Percentiles rank a stretch among this genome's conserved stretches.
Conservation (phyloP, 2,113 vertebrate genomes). For the Corapipo altera region DNA sequence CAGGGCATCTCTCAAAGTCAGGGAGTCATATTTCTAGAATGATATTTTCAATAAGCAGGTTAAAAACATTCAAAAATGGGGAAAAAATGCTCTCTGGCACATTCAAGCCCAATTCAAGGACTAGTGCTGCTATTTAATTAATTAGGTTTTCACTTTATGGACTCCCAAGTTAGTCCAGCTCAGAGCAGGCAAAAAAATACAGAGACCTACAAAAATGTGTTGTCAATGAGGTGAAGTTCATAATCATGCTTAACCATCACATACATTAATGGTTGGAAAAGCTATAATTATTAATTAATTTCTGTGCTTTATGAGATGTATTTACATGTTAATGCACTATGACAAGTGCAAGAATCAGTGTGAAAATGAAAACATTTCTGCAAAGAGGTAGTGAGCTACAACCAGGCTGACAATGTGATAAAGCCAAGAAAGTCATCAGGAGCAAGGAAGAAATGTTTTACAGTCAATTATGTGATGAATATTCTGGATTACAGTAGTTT, state of each 20-base stretch:
- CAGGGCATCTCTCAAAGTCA: conserved; percentile 52
- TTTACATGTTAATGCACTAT: conserved; percentile 56
- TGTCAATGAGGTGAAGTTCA: background rate
- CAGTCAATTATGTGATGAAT: background rate
- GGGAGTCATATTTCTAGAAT: background rate
- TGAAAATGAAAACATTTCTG: background rate
- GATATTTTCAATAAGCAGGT: conserved; percentile 5
- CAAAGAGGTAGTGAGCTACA: background rate
- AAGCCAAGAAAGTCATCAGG: background rate
- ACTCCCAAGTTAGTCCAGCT: background rate
- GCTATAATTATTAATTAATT: conserved; percentile 26
- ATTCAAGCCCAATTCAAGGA: background rate
- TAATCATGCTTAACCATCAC: conserved; percentile 16
- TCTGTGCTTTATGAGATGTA: conserved; percentile 45
- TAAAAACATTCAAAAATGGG: background rate
- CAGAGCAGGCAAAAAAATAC: background rate
- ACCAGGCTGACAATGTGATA: background rate
- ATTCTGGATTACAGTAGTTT: background rate
- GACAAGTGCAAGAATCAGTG: background rate
- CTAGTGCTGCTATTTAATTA: background rate
- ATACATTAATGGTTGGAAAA: conserved; percentile 45
- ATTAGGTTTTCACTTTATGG: background rate
- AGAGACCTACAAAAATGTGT: background rate
- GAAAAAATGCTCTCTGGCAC: background rate
- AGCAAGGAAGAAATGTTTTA: background rate